Base-by-base conservation (phyloP, 1,140 invertebrate species). In the Brachionus calyciflorus region DNA sequence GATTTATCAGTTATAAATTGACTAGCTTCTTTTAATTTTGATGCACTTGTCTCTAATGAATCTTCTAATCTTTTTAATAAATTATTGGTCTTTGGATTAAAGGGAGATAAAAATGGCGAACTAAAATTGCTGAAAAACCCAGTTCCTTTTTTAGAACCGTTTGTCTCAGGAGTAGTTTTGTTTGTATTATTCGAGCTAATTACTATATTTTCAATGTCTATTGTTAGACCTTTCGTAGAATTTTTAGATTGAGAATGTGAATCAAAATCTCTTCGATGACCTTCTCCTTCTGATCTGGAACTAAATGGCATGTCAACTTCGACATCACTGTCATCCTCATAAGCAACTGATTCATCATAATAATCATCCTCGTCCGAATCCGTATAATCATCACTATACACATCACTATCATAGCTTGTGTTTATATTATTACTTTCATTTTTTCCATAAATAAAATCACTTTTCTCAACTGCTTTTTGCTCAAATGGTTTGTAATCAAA, bases 381-480 rank as follows among this genome's bases (percentile, higher is more conserved):
- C 19, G 49, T 26, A 51, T 73, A 55, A n/a, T 49, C 46, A 73
- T 73, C 51, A 33, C 51, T 55, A 41, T 73, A 49, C 2, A 21
- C 7, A 24, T 55, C 69, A 55, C 51, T 73, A 46, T 73, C 69
- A 28, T 73, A 49, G 19, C 69, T 37, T 14, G 28, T 4, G 17
- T 40, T 12, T 9, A 40, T 28, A 12, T 73, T n/a, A 65, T 65
- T 26, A 3, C 9, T 7, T n/a, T 4, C 14, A 10, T 10, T 65
- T 44, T 49, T 3, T 55, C n/a, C 46, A 41, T 51, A 49, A 14
- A 73, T 30, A 26, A 73, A 30, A 41, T 73, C 69, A 55, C 69
- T 73, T 73, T 55, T 55, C n/a, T n/a, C n/a, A n/a, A n/a, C n/a
- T n/a, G n/a, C n/a, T n/a, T n/a, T n/a, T n/a, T 33, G 19, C 30